Percentiles rank a stretch among this genome's conserved stretches.
Evolutionary conservation across 2,888 invertebrate species (phyloP).

Genomic region (Formica aserva): DNA sequence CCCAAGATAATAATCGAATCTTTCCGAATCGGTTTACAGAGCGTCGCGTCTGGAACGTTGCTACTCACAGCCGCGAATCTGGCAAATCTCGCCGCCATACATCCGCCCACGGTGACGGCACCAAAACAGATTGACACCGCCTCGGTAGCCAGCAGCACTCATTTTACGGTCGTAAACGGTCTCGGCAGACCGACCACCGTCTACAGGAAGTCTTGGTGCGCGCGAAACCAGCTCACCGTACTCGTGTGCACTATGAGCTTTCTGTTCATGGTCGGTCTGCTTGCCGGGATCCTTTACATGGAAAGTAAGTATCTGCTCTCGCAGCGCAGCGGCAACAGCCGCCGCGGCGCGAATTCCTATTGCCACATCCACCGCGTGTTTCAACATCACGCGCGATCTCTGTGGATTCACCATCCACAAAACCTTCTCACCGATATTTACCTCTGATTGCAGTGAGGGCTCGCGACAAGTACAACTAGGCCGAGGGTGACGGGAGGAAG

Average conservation of each 20-base stretch:
- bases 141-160: slow-evolving; percentile 94
- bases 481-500: slow-evolving; percentile 49
- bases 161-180: slow-evolving; percentile 94
- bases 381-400: slow-evolving; percentile 43
- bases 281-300: slow-evolving; percentile 93
- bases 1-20: background rate
- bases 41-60: slow-evolving; percentile 93
- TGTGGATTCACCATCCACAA: slow-evolving; percentile 28
- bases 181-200: slow-evolving; percentile 89
- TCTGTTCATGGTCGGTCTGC: slow-evolving; percentile 92
- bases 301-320: slow-evolving; percentile 90
- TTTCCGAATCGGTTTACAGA: slow-evolving; percentile 87
- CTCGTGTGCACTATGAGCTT: slow-evolving; percentile 94
- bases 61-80: slow-evolving; percentile 93
- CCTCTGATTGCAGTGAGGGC: slow-evolving; percentile 87
- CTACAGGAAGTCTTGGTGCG: slow-evolving; percentile 89
- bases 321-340: slow-evolving; percentile 12
- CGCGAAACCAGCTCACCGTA: slow-evolving; percentile 93
- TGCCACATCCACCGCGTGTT: slow-evolving; percentile 38
- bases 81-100: slow-evolving; percentile 85
- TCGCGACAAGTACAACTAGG: slow-evolving; percentile 82
- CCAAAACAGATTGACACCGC: slow-evolving; percentile 89
- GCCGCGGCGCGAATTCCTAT: slow-evolving; percentile 25
- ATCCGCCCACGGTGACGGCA: slow-evolving; percentile 85
- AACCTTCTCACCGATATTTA: slow-evolving; percentile 62